These are phyloP conservation scores for Megaceryle alcyon DNA, from an alignment of 2,797 vertebrate genomes.

Conservation along the genomic window DNA sequence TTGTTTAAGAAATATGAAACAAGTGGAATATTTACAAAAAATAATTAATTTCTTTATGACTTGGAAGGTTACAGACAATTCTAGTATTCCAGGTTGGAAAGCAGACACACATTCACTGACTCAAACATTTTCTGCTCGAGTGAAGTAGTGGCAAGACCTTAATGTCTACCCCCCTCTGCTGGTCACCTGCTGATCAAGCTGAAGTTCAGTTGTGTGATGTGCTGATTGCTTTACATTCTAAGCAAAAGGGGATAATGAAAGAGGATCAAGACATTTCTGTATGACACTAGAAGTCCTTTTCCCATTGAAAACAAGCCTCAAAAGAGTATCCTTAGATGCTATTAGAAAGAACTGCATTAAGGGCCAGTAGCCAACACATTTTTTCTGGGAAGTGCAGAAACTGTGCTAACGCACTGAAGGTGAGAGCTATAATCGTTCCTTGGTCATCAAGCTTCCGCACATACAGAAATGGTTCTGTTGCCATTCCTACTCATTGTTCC, in stretches of 20 bases:
- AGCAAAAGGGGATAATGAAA: background rate
- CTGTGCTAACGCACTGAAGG: background rate
- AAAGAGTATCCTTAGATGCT: background rate
- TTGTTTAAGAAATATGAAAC: background rate
- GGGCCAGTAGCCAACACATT: background rate
- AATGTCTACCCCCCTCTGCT: constrained; percentile 65
- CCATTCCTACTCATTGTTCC: background rate
- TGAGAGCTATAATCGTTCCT: background rate
- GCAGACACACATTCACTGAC: background rate
- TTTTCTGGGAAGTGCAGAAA: background rate
- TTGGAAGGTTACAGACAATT: background rate
- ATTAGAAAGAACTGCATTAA: background rate
- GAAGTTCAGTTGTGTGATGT: background rate
- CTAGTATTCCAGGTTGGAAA: background rate
- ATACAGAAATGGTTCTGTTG: background rate
- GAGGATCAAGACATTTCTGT: background rate
- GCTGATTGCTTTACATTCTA: background rate
- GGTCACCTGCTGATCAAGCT: background rate
- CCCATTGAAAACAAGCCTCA: background rate
- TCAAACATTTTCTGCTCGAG: background rate
- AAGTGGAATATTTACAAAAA: background rate
- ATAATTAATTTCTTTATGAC: background rate
- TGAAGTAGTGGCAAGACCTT: background rate
- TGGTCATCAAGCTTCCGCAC: background rate
- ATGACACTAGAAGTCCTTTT: background rate